phyloP scores from a whole-genome alignment of 2,113 vertebrate species.

The Neolamprologus variostigma region DNA sequence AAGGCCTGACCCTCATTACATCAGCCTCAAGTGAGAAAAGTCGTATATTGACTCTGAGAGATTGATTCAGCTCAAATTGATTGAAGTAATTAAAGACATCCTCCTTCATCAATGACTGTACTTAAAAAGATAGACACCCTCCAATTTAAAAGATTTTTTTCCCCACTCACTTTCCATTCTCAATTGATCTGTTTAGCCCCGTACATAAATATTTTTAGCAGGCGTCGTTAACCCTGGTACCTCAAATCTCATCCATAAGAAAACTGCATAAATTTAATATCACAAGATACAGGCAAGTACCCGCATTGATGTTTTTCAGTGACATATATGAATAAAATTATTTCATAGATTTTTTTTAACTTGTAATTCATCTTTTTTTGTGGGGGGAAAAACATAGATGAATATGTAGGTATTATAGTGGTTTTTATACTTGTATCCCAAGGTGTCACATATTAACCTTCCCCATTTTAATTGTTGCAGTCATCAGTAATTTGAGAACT shows the following conservation, averaged over 20 bases:
- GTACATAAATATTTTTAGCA: neutral
- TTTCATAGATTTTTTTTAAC: neutral
- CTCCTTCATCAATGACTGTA: neutral
- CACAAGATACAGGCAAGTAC: neutral
- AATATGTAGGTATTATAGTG: neutral
- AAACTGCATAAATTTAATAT: neutral
- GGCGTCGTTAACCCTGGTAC: neutral
- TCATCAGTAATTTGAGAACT: neutral
- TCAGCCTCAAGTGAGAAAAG: conserved; percentile 4
- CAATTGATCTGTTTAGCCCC: neutral
- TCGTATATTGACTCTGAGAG: neutral
- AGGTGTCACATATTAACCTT: neutral
- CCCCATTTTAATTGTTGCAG: neutral
- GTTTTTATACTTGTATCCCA: neutral
- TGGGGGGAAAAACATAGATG: neutral
- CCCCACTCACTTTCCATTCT: neutral
- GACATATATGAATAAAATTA: neutral
- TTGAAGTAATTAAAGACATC: neutral
- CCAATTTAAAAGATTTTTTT: neutral
- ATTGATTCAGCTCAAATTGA: neutral
- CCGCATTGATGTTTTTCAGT: neutral
- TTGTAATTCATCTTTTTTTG: neutral
- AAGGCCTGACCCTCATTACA: conserved; percentile 26
- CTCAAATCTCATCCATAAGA: neutral
- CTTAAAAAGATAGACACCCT: neutral